Evolutionary conservation across 2,113 vertebrate genomes (phyloP), one percentile per base, ranked within the genome.

Genomic region (Nycticorax nycticorax): DNA sequence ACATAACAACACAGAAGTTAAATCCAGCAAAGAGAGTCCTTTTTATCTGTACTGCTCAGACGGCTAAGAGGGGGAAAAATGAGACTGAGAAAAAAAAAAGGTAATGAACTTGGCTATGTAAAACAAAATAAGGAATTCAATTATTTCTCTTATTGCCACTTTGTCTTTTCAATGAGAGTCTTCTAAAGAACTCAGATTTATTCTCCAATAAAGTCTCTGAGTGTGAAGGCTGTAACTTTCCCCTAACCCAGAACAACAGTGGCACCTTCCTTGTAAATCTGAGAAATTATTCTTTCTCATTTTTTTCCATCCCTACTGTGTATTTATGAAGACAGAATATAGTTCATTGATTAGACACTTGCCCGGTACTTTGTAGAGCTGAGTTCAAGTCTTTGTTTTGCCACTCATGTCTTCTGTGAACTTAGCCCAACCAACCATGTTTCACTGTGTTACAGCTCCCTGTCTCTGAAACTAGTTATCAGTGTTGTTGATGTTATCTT

Each of bases 41-140:
- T 98, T 98, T 98, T 97, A 98, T 98, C 98, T 98, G 96, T 89
- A 91, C 82, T 97, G 96, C 92, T 98, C 98, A 98, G 97, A 97
- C 64, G 20, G 96, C 96, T 98, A 95, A 82, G 92, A 53, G 57
- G 23, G 23, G 45, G 20, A 1, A 48, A 48, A 77, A 50, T 39
- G 16, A 75, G 39, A 84, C 57, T 32, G 22, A 52, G 1, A 39
- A 67, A 95, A 79, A 95, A 83, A 96, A 93, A 89, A 96, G 94
- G 97, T 97, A 97, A 97, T 95, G 97, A 97, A 97, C 97, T 97
- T 97, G 97, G 97, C 96, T 96, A 96, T 92, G 92, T 97, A 97
- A 97, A 98, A 97, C 95, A 93, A 98, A 98, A 97, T 88, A 63
- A 74, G 66, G 92, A 97, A 97, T 97, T 98, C 92, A 98, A 97